A percentile compares a stretch with the other conserved stretches of the same genome.
Conservation (phyloP, 1,140 invertebrate species). For the Ericerus pela region DNA sequence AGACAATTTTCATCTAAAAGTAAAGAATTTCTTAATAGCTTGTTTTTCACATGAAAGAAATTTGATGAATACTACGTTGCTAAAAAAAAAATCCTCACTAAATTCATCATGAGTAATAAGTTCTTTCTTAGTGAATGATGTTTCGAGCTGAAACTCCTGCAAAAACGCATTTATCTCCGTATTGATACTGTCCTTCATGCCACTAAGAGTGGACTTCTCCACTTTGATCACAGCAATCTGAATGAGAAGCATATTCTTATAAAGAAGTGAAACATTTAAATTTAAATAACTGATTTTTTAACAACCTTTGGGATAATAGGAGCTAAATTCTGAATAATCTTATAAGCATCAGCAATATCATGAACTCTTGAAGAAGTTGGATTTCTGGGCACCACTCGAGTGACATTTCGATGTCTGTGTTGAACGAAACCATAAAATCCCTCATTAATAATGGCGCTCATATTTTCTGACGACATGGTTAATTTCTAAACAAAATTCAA, state of each 20-base stretch:
- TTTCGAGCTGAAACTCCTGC: slow-evolving; percentile 24
- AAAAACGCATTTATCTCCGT: slow-evolving; percentile 32
- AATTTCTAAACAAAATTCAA: slow-evolving; percentile 45
- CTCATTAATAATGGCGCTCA: slow-evolving; percentile 46
- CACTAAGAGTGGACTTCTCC: slow-evolving; percentile 48
- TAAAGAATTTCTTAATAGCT: neutral
- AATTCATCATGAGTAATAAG: neutral
- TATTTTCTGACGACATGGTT: slow-evolving; percentile 49
- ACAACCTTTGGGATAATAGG: slow-evolving; percentile 59
- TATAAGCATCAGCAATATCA: slow-evolving; percentile 11
- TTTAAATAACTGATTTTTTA: neutral
- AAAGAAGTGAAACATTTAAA: neutral
- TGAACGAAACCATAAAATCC: slow-evolving; percentile 44
- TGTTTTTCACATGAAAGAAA: neutral
- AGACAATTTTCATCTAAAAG: neutral
- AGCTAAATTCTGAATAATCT: slow-evolving; percentile 21
- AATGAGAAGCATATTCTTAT: slow-evolving; percentile 24
- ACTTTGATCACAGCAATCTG: slow-evolving; percentile 53
- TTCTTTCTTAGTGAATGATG: slow-evolving; percentile 11
- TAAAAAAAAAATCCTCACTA: neutral
- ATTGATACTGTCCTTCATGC: slow-evolving; percentile 35
- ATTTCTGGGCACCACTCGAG: neutral
- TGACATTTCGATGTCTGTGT: slow-evolving; percentile 25
- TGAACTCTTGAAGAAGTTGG: neutral
- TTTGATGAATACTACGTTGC: neutral